Evolutionary conservation across 2,113 vertebrate genomes (phyloP), one percentile per base, ranked within the genome.

Genomic region (Xenopus laevis): DNA sequence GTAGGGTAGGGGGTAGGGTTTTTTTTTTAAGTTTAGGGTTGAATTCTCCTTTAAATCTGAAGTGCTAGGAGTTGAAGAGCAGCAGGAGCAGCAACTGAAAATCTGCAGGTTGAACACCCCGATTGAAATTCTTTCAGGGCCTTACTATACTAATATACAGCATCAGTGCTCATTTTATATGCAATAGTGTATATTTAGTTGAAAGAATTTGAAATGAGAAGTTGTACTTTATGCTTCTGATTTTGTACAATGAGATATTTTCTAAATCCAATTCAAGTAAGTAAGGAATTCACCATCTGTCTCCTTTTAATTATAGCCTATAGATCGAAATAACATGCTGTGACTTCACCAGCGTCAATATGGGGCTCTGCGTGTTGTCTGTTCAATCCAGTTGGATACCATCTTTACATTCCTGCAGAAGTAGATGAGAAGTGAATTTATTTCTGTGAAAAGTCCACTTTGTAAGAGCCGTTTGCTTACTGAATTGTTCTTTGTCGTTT

Each of bases 401-500:
- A 55, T 55, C 15, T 55, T 55, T 3, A 16, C 2, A 16, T 4
- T 55, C 17, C 17, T 55, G 13, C 16, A 55, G 6, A 16, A 55
- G 23, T 27, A 27, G 23, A 27, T 27, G 23, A 27, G 23, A 27
- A 27, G 2, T 55, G 53, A 50, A 40, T 50, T 50, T 50, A 50
- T 50, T 50, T 50, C 47, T 50, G 47, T 10, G 47, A 13, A 4
- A 33, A 50, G 47, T 4, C 47, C 11, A 50, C 15, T 50, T 2
- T 4, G 6, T 13, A 50, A 50, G 47, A 50, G 12, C 47, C 17
- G n/a, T 58, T 18, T 58, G n/a, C 15, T 18, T 58, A 20, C 4
- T 17, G 17, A 6, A 20, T 18, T 13, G 12, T 53, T 20, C 58
- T 60, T 65, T 83, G 64, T 23, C 82, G 81, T 64, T 52, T 81